Evolutionary conservation across 2,113 vertebrate genomes (phyloP), one percentile per base, ranked within the genome.

Genomic region (Zosterops lateralis): DNA sequence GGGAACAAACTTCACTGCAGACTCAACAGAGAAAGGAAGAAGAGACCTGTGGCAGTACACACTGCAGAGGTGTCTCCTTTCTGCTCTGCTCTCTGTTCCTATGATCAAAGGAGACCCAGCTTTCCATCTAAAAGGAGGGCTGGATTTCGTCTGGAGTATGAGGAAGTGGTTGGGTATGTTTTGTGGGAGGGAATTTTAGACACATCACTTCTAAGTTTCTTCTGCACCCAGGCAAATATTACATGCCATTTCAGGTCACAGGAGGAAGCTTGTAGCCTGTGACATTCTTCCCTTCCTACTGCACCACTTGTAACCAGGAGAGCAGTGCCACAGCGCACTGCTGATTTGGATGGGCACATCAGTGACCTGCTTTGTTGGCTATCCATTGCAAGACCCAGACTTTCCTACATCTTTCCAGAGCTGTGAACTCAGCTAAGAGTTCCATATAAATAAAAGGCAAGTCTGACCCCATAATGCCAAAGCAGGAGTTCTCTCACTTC

Each of bases 121-220:
- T 78, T 94, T 94, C 93, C 91, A 95, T 90, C 84, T 67, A 87
- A 87, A 90, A 87, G 66, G 79, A 93, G 78, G 94, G 84, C 67
- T 91, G 93, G 94, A 95, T 90, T 93, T 92, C 3, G n/a, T 95
- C 6, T 93, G 84, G 79, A 92, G 78, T 95, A 96, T 94, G 94
- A 95, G 96, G 94, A 96, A 95, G 89, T 91, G 87, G 89, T 77
- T 92, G 80, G 45, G 45, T 75, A 81, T 74, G 83, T 73, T 82
- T 92, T 76, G 81, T 87, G 92, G 95, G 90, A 96, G 84, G 95
- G 81, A 84, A 94, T 31, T 45, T 83, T 66, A 66, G 88, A 92
- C 11, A 12, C 83, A 93, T 80, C 67, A 50, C 28, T 85, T 67
- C 14, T 56, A 67, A 79, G 40, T 71, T 88, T 92, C 71, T 91